Evolutionary conservation across 1,140 invertebrate genomes (phyloP), one percentile per base, ranked within the genome.

Genomic region (Drosophila bifasciata): DNA sequence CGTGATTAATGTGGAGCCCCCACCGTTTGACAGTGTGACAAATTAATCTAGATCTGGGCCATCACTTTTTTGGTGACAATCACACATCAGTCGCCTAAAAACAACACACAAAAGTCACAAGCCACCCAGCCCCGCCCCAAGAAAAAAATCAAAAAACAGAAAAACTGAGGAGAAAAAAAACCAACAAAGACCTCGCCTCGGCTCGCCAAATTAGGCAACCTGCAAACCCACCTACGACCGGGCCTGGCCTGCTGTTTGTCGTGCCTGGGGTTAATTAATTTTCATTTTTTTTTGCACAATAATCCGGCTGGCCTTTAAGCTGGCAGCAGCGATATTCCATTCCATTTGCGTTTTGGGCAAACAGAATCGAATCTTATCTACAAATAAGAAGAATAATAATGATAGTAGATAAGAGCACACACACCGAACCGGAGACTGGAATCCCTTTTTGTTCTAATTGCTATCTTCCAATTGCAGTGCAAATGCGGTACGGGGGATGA

Each of bases 221-320:
- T 53, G 57, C 36, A 25, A 44, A 44, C 32, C 59, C 39, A 55
- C 40, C 32, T 36, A 36, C 32, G 32, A 13, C 32, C 32, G 11
- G 11, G 32, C 32, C 32, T 36, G 19, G 11, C 11, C 32, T 36
- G 32, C 25, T 41, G 41, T 44, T 51, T 86, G 68, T 81, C 83
- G 77, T 81, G 81, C 58, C 57, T 77, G 60, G 46, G 70, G 60
- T 69, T 86, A 86, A 86, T 86, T 86, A 86, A 81, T 80, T 84
- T 84, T 25, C 23, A 25, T 25, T 25, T 83, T 25, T 25, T 83
- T 86, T 74, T 56, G 68, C 77, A 86, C 73, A 76, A 75, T 79
- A 80, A 85, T 73, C 81, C 76, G 68, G 71, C 68, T 62, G 75
- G 71, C 61, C 70, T 74, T 63, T 52, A 58, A 67, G 61, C 61